Percentiles rank a stretch among this genome's conserved stretches.
Conservation (phyloP, 2,888 invertebrate species). For the Rotaria sp. region DNA sequence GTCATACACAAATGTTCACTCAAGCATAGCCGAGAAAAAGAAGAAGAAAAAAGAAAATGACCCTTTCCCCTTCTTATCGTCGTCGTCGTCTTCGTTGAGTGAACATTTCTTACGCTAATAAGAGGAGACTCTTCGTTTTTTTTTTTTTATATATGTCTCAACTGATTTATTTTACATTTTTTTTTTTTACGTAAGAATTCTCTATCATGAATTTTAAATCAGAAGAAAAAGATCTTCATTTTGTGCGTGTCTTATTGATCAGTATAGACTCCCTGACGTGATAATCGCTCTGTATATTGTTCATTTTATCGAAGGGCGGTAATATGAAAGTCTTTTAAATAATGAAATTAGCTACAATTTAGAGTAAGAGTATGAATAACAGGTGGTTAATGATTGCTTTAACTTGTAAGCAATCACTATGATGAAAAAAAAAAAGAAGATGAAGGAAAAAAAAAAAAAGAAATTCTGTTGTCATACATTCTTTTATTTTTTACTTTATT, state of each 20-base stretch:
- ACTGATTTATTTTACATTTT: not conserved
- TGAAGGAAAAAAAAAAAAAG: not conserved
- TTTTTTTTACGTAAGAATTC: constrained; percentile 7
- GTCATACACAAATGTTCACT: not conserved
- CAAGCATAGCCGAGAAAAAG: not conserved
- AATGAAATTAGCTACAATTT: constrained; percentile 13
- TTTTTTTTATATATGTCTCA: not conserved
- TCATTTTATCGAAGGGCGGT: constrained; percentile 11
- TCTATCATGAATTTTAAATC: not conserved
- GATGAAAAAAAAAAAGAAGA: not conserved
- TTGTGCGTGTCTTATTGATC: constrained; percentile 20
- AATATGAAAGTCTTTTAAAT: constrained; percentile 15
- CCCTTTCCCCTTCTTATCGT: not conserved
- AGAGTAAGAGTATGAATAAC: constrained; percentile 8
- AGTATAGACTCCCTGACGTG: constrained; percentile 20
- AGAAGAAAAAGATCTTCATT: constrained; percentile 9
- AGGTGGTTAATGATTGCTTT: not conserved
- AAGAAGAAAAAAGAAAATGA: not conserved
- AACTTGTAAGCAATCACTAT: not conserved
- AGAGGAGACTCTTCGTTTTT: constrained; percentile 6
- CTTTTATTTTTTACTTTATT: not conserved
- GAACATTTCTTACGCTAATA: constrained; percentile 15
- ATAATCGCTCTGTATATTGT: not conserved
- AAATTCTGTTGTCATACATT: not conserved
- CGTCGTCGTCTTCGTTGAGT: constrained; percentile 17